These are phyloP conservation scores for Drosophila orena DNA, from an alignment of 1,140 invertebrate genomes.

Conservation along the genomic window DNA sequence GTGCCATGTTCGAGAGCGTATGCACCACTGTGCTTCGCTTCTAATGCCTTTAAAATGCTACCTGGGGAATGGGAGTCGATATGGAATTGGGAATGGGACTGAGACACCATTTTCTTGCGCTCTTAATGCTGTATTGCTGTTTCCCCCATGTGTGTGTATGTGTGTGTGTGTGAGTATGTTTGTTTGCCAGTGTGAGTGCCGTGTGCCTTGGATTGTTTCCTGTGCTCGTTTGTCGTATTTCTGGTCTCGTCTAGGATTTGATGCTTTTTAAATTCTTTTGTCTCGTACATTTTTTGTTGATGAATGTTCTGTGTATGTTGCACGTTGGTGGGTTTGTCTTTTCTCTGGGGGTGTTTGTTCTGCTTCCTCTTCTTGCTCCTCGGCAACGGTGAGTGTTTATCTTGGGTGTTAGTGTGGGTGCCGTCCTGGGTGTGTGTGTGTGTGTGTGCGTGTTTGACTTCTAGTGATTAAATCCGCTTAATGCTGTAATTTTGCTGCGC, in stretches of 20 bases:
- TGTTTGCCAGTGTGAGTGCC: constrained; percentile 42
- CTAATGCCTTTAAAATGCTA: constrained; percentile 74
- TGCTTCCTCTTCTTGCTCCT: constrained; percentile 13
- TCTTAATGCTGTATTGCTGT: constrained; percentile 33
- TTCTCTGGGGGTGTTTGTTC: constrained; percentile 46
- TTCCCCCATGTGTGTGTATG: background rate
- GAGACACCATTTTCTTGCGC: constrained; percentile 75
- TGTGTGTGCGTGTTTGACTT: constrained; percentile 69
- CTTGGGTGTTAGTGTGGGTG: constrained; percentile 29
- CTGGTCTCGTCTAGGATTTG: constrained; percentile 72
- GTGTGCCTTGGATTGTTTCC: constrained; percentile 54
- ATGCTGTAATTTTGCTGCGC: constrained; percentile 76
- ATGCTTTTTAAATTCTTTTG: constrained; percentile 76
- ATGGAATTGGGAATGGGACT: constrained; percentile 19
- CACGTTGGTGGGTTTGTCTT: constrained; percentile 36
- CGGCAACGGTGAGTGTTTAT: constrained; percentile 32
- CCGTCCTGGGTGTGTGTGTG: constrained; percentile 4
- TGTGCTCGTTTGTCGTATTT: constrained; percentile 62
- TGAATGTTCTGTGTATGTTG: constrained; percentile 30
- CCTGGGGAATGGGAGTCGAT: constrained; percentile 45
- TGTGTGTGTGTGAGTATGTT: constrained; percentile 1
- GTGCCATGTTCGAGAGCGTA: background rate
- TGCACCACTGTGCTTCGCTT: constrained; percentile 46
- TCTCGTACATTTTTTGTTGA: constrained; percentile 67
- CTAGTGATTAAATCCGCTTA: constrained; percentile 75